Conservation (phyloP, 2,888 invertebrate species). For the Torymus aiolomorphi region DNA sequence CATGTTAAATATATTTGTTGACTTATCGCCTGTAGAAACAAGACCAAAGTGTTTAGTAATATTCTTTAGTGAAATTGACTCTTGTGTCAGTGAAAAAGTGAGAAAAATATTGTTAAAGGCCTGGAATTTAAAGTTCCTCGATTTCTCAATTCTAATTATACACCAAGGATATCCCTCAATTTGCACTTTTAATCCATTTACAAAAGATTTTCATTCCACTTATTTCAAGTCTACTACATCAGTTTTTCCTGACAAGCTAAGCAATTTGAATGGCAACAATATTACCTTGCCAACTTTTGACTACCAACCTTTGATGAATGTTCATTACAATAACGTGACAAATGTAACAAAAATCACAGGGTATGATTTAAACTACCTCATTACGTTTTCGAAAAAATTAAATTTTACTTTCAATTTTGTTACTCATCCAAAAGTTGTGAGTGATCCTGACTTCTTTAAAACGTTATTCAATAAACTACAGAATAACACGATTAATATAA, state of each 20-base stretch:
- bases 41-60: conserved; percentile 24
- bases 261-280: not conserved
- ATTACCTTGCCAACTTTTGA: conserved; percentile 7
- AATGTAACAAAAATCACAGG: not conserved
- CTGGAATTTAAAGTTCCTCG: conserved; percentile 26
- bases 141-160: conserved; percentile 13
- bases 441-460: too few relatives aligned
- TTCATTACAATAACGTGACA: not conserved
- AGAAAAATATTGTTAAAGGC: not conserved
- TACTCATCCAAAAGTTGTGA: not conserved
- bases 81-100: not conserved
- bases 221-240: not conserved
- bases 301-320: conserved; percentile 2
- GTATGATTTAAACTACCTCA: not conserved
- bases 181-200: conserved; percentile 19
- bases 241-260: conserved; percentile 17
- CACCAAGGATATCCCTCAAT: not conserved
- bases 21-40: conserved; percentile 2
- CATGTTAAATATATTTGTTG: conserved; percentile 2
- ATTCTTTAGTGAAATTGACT: not conserved
- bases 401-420: conserved; percentile 14
- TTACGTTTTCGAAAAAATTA: conserved; percentile 18
- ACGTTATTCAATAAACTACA: too few relatives aligned
- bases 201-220: not conserved
- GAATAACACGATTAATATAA: not conserved